Conservation (phyloP, 2,797 vertebrate genomes). For the Carcharodon carcharias region DNA sequence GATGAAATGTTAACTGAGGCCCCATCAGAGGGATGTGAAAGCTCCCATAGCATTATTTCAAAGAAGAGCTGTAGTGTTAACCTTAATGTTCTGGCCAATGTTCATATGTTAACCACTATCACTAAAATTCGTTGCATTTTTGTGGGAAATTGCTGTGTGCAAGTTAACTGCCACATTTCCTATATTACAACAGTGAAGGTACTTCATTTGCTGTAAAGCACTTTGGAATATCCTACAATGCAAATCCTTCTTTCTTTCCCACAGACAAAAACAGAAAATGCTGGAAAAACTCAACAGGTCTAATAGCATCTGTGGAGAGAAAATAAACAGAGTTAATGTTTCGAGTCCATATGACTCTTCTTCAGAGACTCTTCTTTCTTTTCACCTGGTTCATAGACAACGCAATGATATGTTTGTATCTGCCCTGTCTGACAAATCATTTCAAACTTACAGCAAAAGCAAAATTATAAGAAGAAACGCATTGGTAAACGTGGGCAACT, state of each 20-base stretch:
- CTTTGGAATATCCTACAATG: not conserved
- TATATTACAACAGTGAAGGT: not conserved
- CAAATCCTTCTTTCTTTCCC: not conserved
- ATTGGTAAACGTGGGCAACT: not conserved
- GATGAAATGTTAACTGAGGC: not conserved
- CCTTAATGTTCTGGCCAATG: not conserved
- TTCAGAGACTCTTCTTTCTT: too few relatives aligned
- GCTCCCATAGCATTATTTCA: not conserved
- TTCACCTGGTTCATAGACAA: not conserved
- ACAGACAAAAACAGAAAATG: too few relatives aligned
- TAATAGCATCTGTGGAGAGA: too few relatives aligned
- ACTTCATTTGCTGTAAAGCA: not conserved
- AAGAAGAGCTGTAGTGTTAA: not conserved
- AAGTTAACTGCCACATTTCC: not conserved
- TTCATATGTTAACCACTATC: not conserved
- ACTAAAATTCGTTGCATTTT: not conserved
- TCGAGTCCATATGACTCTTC: too few relatives aligned
- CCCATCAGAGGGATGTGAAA: not conserved
- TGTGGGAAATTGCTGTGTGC: not conserved
- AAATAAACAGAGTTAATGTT: too few relatives aligned
- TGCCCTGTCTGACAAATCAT: not conserved
- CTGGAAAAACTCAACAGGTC: too few relatives aligned
- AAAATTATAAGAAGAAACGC: not conserved
- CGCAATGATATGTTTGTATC: not conserved
- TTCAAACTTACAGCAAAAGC: not conserved